These are phyloP conservation scores for Halesus radiatus DNA, from an alignment of 1,140 invertebrate species.

Conservation along the genomic window DNA sequence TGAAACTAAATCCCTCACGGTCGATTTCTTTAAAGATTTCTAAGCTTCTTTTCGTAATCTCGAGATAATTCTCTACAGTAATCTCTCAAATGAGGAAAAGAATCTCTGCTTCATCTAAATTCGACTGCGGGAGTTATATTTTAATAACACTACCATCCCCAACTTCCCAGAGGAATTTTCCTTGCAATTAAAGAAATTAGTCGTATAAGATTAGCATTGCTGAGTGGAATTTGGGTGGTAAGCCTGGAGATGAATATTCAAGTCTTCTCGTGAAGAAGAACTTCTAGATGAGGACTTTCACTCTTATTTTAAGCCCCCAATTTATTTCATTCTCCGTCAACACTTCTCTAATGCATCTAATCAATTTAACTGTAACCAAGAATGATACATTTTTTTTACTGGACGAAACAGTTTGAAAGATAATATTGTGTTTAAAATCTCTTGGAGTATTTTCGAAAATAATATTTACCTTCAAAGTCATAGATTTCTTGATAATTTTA, in stretches of 20 bases:
- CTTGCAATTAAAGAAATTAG: conserved; percentile 35
- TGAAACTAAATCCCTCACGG: background rate
- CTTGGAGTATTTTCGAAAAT: no score
- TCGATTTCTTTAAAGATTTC: background rate
- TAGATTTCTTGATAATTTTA: no score
- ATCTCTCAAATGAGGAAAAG: conserved; percentile 12
- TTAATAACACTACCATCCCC: conserved; percentile 18
- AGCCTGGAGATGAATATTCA: conserved; percentile 38
- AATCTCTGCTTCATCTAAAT: background rate
- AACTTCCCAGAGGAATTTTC: conserved; percentile 1
- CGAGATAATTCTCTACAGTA: background rate
- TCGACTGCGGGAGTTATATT: background rate
- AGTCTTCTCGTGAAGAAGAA: background rate
- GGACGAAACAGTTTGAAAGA: no score
- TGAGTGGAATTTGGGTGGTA: background rate
- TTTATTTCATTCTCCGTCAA: background rate
- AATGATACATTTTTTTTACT: no score
- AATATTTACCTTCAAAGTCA: no score
- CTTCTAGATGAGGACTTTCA: background rate
- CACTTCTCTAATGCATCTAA: no score
- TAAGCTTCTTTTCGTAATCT: background rate
- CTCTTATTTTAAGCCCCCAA: background rate
- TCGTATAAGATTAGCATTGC: conserved; percentile 28
- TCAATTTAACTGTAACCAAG: no score
- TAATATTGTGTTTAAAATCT: no score